phyloP scores from a whole-genome alignment of 2,888 invertebrate genomes.

The Linhomoeus sp. region DNA sequence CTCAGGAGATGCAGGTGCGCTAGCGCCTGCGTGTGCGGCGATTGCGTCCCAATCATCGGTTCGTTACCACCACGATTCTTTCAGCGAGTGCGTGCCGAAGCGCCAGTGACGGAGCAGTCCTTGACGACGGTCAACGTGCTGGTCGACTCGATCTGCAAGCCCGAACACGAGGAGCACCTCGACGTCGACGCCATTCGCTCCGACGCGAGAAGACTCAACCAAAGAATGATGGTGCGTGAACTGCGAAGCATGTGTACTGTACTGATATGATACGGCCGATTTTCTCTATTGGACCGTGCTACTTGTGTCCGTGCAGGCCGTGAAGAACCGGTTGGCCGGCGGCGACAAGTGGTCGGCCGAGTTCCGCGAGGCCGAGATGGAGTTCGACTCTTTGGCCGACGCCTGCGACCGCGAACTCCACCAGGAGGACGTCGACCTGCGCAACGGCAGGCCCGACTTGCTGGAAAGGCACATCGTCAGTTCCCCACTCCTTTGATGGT shows the following conservation, averaged over 20 bases:
- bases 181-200: neutral
- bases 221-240: neutral
- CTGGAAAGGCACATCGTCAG: neutral
- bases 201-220: neutral
- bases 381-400: neutral
- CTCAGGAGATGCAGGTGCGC: neutral
- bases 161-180: neutral
- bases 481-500: neutral
- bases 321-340: neutral
- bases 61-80: neutral
- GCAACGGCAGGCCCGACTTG: neutral
- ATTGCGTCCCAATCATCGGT: too few relatives aligned
- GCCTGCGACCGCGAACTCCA: constrained; percentile 1
- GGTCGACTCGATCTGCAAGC: constrained; percentile 1
- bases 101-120: neutral
- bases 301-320: too few relatives aligned
- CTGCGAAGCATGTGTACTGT: neutral
- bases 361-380: neutral
- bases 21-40: neutral
- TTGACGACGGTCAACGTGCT: neutral
- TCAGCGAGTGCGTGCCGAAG: neutral
- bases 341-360: neutral
- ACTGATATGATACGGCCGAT: neutral
- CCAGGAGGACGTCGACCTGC: neutral
- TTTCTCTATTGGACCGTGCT: too few relatives aligned